These are phyloP conservation scores for Myotis findleyi DNA, from an alignment of 2,797 vertebrate species.

Conservation along the genomic window DNA sequence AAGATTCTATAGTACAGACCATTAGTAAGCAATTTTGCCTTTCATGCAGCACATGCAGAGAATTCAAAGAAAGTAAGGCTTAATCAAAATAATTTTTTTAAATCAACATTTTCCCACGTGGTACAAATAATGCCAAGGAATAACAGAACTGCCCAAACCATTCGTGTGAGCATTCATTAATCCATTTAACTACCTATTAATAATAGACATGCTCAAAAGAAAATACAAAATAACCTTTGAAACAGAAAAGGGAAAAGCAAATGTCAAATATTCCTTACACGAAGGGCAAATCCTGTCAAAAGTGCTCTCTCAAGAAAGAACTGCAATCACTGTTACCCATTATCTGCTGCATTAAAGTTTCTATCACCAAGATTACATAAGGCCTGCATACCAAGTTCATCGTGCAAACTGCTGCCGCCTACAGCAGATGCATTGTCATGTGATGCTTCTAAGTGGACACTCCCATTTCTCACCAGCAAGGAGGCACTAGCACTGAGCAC, in stretches of 20 bases:
- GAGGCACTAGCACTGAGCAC: slow-evolving; percentile 97
- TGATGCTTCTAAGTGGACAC: slow-evolving; percentile 97
- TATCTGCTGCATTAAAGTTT: slow-evolving; percentile 81
- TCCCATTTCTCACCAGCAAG: slow-evolving; percentile 99
- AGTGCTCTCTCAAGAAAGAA: slow-evolving; percentile 57
- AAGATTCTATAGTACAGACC: not conserved
- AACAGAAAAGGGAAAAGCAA: slow-evolving; percentile 52
- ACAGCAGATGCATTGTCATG: slow-evolving; percentile 97
- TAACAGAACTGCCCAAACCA: not conserved
- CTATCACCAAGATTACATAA: slow-evolving; percentile 88
- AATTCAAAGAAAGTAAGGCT: slow-evolving; percentile 15
- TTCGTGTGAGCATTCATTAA: not conserved
- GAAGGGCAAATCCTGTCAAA: slow-evolving; percentile 27
- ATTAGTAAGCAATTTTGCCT: not conserved
- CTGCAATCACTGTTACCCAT: slow-evolving; percentile 77
- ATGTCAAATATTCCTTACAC: slow-evolving; percentile 18
- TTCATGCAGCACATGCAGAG: not conserved
- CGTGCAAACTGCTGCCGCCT: slow-evolving; percentile 96
- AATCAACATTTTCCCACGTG: slow-evolving; percentile 28
- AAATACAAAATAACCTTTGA: not conserved
- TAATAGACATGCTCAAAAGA: not conserved
- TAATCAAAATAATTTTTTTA: slow-evolving; percentile 43
- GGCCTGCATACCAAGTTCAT: slow-evolving; percentile 96
- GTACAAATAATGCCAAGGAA: not conserved
- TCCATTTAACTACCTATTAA: not conserved